Evolutionary conservation across 2,888 invertebrate species (phyloP).

Genomic region (Chrysopilus asiliformis): DNA sequence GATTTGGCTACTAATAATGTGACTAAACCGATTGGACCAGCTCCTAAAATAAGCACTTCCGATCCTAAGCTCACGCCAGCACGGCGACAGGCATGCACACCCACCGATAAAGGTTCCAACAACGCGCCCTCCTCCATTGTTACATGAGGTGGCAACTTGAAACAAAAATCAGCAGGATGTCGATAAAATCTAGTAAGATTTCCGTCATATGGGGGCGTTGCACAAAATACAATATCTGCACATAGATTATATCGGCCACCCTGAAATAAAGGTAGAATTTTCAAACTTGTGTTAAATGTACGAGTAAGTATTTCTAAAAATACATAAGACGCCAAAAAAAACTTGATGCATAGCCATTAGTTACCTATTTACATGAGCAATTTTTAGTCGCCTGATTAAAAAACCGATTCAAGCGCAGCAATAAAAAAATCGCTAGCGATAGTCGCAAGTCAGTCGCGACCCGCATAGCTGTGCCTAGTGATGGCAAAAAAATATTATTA

Average conservation of each 20-base stretch:
- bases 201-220: conserved; percentile 90
- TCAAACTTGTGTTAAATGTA: background rate
- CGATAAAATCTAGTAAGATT: conserved; percentile 75
- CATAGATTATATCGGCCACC: conserved; percentile 83
- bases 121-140: conserved; percentile 87
- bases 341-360: too few species aligned
- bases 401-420: too few species aligned
- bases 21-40: conserved; percentile 82
- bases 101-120: conserved; percentile 86
- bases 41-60: conserved; percentile 62
- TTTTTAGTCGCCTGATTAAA: too few species aligned
- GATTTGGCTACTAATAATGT: conserved; percentile 67
- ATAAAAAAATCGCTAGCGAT: too few species aligned
- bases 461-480: too few species aligned
- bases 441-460: too few species aligned
- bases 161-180: conserved; percentile 83
- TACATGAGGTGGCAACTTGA: conserved; percentile 78
- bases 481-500: too few species aligned
- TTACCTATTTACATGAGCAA: too few species aligned
- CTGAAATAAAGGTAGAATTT: conserved; percentile 1
- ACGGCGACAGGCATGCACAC: conserved; percentile 82
- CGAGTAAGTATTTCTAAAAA: too few species aligned
- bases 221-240: conserved; percentile 74
- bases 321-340: too few species aligned
- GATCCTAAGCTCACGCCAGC: conserved; percentile 62